Conservation (phyloP, 2,888 invertebrate genomes). For the Lasioglossum leucozonium region DNA sequence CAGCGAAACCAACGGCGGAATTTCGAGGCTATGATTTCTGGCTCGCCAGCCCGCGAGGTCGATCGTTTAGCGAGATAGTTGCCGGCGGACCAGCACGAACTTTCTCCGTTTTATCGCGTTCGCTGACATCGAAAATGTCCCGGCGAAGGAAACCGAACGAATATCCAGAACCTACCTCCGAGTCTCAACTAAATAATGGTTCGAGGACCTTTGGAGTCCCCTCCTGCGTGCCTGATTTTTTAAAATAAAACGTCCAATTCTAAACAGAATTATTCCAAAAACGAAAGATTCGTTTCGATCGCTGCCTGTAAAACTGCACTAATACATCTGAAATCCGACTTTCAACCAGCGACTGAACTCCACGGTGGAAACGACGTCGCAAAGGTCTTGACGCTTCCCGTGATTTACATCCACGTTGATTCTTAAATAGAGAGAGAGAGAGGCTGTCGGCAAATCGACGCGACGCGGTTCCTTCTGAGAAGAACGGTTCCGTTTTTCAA, state of each 20-base stretch:
- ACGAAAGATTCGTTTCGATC: neutral
- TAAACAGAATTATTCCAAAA: neutral
- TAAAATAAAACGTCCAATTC: neutral
- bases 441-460: conserved; percentile 6
- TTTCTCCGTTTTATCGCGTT: conserved; percentile 42
- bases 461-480: conserved; percentile 14
- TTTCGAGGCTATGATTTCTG: conserved; percentile 41
- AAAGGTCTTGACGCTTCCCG: neutral
- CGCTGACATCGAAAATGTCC: conserved; percentile 24
- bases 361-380: conserved; percentile 12
- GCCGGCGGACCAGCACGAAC: conserved; percentile 41
- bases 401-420: conserved; percentile 25
- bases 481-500: conserved; percentile 27
- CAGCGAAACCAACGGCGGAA: conserved; percentile 39
- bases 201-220: neutral
- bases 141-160: neutral
- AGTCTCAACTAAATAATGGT: neutral
- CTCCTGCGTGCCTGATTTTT: neutral
- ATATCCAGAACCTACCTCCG: neutral
- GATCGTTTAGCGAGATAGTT: conserved; percentile 47
- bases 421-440: neutral
- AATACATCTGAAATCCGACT: neutral
- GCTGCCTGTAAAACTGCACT: neutral
- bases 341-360: neutral
- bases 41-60: conserved; percentile 22